Base-by-base conservation (phyloP, 1,140 invertebrate genomes). In the Ceratosolen solmsi region DNA sequence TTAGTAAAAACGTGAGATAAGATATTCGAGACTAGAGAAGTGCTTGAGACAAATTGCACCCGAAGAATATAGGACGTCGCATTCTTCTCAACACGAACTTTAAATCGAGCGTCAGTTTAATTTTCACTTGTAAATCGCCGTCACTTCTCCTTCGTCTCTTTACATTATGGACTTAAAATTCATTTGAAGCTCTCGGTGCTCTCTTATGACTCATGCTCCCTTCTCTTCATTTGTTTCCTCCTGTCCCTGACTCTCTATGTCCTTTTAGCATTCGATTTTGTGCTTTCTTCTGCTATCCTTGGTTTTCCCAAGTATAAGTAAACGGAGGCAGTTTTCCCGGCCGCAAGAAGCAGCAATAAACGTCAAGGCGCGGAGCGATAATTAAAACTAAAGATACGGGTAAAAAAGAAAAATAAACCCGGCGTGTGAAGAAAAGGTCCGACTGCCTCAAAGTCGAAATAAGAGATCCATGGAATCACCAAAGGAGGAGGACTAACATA, bases 361-460 rank as follows among this genome's bases (percentile, higher is more conserved):
- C 90, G 89, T 91, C 89, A 90, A 87, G 87, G 79, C 85, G 87
- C n/a, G 27, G 41, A 80, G 80, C 84, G 87, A 88, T 89, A 91
- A 91, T 91, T 90, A 91, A 91, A 91, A 90, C 89, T 90, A 90
- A 91, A 91, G 88, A 91, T 90, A 87, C 87, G 78, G 80, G 22
- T 80, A 84, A 81, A 82, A 80, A 72, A 84, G 86, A 90, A 90
- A 88, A 89, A 89, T 88, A 87, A 85, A 46, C 41, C 82, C 82
- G 79, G 80, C 83, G 84, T 79, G 82, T 81, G 80, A 83, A 84
- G 82, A 51, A 27, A 33, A 71, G 77, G 17, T 46, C 13, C 27
- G 30, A 56, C 17, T 17, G 33, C 25, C 15, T 22, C 41, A n/a
- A 38, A 27, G 49, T 13, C 1, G 36, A 36, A 49, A 79, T 60